Percentiles rank a stretch among this genome's conserved stretches.
Evolutionary conservation across 2,113 vertebrate species (phyloP).

Genomic region (Chelonoidis abingdonii): DNA sequence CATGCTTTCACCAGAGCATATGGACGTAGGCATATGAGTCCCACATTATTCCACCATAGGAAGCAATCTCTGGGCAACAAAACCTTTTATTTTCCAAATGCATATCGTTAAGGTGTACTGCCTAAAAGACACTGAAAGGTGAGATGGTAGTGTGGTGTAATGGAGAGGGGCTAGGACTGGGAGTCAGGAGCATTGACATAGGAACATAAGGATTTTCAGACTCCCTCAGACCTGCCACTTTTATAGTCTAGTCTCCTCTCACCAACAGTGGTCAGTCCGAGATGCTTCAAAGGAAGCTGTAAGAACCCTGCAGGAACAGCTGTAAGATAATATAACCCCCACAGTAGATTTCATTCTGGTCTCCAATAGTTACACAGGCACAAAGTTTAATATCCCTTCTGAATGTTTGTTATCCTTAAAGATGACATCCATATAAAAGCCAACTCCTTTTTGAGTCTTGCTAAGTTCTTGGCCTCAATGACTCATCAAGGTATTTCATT

Average conservation of each 20-base stretch:
- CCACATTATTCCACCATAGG: neutral
- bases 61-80: neutral
- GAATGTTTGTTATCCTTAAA: neutral
- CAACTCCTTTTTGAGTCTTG: neutral
- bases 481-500: neutral
- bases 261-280: neutral
- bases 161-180: neutral
- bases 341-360: neutral
- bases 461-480: neutral
- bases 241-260: neutral
- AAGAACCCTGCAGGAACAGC: neutral
- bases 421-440: neutral
- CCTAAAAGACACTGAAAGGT: neutral
- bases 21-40: neutral
- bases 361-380: neutral
- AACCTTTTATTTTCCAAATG: conserved; percentile 9
- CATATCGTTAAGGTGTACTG: neutral
- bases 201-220: neutral
- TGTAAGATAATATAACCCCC: neutral
- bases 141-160: conserved; percentile 5
- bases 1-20: neutral
- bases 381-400: neutral
- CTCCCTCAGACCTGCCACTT: too few species aligned
- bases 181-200: conserved; percentile 62
- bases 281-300: neutral